Base-by-base conservation (phyloP, 2,113 vertebrate species). In the Mormyrus iriodes region DNA sequence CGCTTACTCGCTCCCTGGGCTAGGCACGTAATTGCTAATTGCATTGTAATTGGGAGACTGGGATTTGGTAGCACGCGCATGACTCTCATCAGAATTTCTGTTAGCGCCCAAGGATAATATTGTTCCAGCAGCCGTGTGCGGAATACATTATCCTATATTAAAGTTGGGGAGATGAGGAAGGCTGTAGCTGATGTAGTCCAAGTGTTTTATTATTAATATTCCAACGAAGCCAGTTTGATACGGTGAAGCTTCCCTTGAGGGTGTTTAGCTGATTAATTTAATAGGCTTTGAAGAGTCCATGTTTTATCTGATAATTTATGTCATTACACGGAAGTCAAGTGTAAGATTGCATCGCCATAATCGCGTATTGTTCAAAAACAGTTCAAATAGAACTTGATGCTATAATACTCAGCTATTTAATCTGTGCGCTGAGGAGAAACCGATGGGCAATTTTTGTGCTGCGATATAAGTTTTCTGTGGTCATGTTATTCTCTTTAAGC, bases 261-360 rank as follows among this genome's bases (percentile, higher is more conserved):
- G 95, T 95, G 96, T 97, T 97, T 97, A 97, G 94, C 94, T 95
- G 95, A 95, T 98, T 97, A 98, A 96, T 97, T 95, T 97, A 96
- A 98, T 97, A 96, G 94, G 93, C 93, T 96, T 96, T 97, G 96
- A 97, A 98, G 97, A 96, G 97, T 94, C 96, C 95, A 93, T 96
- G 96, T 97, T 97, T 97, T 96, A 96, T 95, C 96, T 96, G 96
- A 97, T 98, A 96, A 97, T 98, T 97, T 97, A 95, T 96, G 95
- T 97, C 96, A 97, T 98, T 98, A 98, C 95, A 95, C 94, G 90
- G 91, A 95, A 97, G 97, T 97, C 96, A 96, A 97, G 97, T 96
- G 96, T 95, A 96, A 96, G 95, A 96, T 95, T 94, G 94, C 94
- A 96, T 96, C 96, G 95, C 95, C 94, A 94, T 96, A 95, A 95